A percentile compares a stretch with the other conserved stretches of the same genome.
Conservation (phyloP, 2,113 vertebrate species). For the Centropristis striata region DNA sequence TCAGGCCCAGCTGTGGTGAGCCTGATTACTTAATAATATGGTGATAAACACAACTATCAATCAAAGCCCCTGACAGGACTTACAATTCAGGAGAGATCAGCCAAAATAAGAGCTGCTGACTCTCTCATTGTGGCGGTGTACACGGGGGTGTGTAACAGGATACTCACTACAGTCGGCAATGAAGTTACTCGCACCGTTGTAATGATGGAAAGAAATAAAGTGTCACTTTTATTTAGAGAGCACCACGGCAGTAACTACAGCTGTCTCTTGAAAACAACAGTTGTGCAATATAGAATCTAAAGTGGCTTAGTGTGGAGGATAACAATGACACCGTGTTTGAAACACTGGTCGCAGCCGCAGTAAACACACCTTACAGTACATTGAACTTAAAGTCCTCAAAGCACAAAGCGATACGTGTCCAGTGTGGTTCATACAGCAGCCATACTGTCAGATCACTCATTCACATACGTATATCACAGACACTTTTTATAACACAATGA, state of each 20-base stretch:
- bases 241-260: conserved; percentile 56
- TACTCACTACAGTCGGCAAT: conserved; percentile 58
- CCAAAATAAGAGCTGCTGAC: conserved; percentile 79
- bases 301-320: conserved; percentile 34
- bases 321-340: conserved; percentile 52
- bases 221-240: conserved; percentile 77
- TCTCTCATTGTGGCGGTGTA: conserved; percentile 80
- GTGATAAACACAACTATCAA: conserved; percentile 86
- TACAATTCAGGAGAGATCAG: conserved; percentile 79
- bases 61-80: conserved; percentile 81
- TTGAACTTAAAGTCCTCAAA: conserved; percentile 24
- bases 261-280: conserved; percentile 64
- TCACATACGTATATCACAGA: neutral
- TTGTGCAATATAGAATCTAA: conserved; percentile 56
- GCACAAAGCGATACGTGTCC: conserved; percentile 24
- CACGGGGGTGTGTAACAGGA: conserved; percentile 66
- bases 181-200: conserved; percentile 62
- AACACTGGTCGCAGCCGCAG: conserved; percentile 38
- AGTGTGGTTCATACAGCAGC: too few species aligned
- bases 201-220: conserved; percentile 69
- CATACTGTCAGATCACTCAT: too few species aligned
- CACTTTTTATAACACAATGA: neutral
- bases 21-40: conserved; percentile 88
- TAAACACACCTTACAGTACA: conserved; percentile 59
- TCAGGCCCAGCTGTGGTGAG: conserved; percentile 77